Percentiles rank a stretch among this genome's conserved stretches.
phyloP scores from a whole-genome alignment of 1,140 invertebrate species.

The Caerostris darwini region DNA sequence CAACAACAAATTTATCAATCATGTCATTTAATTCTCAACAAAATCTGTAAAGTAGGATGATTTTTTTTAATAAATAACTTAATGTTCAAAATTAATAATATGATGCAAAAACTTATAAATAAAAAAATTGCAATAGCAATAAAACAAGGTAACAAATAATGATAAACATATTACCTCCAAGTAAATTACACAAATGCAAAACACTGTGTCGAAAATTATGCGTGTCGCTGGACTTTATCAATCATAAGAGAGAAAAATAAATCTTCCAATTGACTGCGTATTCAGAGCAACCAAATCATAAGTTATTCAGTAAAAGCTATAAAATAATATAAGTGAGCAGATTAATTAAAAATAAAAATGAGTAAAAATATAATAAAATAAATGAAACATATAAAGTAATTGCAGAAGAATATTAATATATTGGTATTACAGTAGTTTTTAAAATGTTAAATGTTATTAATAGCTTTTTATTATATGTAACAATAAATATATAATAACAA shows the following conservation, averaged over 20 bases:
- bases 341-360: background rate
- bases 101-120: background rate
- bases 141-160: background rate
- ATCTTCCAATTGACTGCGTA: slow-evolving; percentile 57
- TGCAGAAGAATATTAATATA: background rate
- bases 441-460: background rate
- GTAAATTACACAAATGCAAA: background rate
- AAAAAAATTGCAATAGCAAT: background rate
- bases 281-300: slow-evolving; percentile 69
- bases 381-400: background rate
- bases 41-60: background rate
- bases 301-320: slow-evolving; percentile 70
- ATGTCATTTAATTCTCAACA: slow-evolving; percentile 57
- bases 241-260: slow-evolving; percentile 56
- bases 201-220: slow-evolving; percentile 9
- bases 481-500: background rate
- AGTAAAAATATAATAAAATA: background rate
- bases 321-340: background rate
- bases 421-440: background rate
- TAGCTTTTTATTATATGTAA: background rate
- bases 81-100: background rate
- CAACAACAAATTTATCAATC: slow-evolving; percentile 31
- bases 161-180: background rate
- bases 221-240: slow-evolving; percentile 28
- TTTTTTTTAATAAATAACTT: background rate